Evolutionary conservation across 2,888 invertebrate genomes (phyloP), one percentile per base, ranked within the genome.

Genomic region (Calliphora vomitoria): DNA sequence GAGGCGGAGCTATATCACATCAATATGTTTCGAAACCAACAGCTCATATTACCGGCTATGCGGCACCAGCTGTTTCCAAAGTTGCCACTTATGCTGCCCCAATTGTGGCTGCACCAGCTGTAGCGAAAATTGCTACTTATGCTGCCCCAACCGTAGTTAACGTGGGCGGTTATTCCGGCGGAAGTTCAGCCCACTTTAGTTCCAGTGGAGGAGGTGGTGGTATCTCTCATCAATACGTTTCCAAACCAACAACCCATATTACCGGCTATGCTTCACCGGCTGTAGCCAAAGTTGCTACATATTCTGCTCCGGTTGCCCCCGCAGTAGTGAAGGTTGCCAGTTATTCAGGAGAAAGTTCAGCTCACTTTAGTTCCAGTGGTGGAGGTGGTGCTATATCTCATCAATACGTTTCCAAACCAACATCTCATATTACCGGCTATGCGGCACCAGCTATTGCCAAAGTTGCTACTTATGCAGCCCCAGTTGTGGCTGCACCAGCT

Each of bases 381-480:
- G 90, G 88, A 0, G 66, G 82, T 20, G 90, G 91, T 3, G 91
- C 89, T 0, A 62, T 89, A 8, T 90, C 91, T 0, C 90, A 91
- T 78, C 91, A 91, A n/a, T 90, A 90, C 75, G 90, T 91, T 0
- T 89, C 90, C 4, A 90, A 84, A 15, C 89, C 88, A 81, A 6
- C 90, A 0, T 87, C 94, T 0, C 94, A 94, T 0, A 94, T 94
- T 4, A 94, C 85, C 4, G 66, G 82, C 4, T 85, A 86, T 85
- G 81, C 72, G 20, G 68, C 88, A 89, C 44, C 44, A 38, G 84
- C 85, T 71, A 44, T 90, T 0, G 53, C 86, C 0, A 90, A 90
- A 64, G 80, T 89, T 55, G 87, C 89, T 18, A 83, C 90, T 6
- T 89, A 91, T 8, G n/a, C 89, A 25, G 86, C 90, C 6, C 88